phyloP scores from a whole-genome alignment of 2,888 invertebrate species.

The Augiades crinisus region DNA sequence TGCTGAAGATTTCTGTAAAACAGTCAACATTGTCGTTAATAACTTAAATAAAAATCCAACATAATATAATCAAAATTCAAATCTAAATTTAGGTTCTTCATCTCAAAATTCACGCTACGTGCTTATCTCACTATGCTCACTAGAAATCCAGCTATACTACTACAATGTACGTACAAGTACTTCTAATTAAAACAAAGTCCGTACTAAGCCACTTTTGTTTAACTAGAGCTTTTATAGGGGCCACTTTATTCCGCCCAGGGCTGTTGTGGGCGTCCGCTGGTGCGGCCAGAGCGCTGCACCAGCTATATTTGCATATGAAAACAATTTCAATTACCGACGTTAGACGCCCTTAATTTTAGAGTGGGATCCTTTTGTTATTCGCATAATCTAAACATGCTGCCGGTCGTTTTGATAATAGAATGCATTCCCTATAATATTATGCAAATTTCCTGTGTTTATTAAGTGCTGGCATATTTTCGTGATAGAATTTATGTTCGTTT shows the following conservation, averaged over 20 bases:
- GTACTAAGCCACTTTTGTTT: neutral
- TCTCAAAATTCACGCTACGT: too few relatives aligned
- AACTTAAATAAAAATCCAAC: too few relatives aligned
- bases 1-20: too few relatives aligned
- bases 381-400: constrained; percentile 2
- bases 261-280: neutral
- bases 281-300: constrained; percentile 27
- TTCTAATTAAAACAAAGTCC: neutral
- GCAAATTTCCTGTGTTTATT: neutral
- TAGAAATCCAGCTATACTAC: neutral
- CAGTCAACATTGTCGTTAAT: too few relatives aligned
- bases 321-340: constrained; percentile 40
- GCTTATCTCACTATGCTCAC: too few relatives aligned
- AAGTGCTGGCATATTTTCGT: neutral
- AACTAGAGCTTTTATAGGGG: neutral
- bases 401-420: constrained; percentile 10
- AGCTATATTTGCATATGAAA: constrained; percentile 60
- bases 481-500: too few relatives aligned
- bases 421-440: constrained; percentile 7
- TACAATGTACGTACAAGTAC: too few relatives aligned
- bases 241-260: neutral
- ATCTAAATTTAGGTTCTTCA: too few relatives aligned
- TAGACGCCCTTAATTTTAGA: constrained; percentile 11
- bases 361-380: constrained; percentile 17
- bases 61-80: too few relatives aligned